Base-by-base conservation (phyloP, 2,797 vertebrate species). In the Mareca penelope region DNA sequence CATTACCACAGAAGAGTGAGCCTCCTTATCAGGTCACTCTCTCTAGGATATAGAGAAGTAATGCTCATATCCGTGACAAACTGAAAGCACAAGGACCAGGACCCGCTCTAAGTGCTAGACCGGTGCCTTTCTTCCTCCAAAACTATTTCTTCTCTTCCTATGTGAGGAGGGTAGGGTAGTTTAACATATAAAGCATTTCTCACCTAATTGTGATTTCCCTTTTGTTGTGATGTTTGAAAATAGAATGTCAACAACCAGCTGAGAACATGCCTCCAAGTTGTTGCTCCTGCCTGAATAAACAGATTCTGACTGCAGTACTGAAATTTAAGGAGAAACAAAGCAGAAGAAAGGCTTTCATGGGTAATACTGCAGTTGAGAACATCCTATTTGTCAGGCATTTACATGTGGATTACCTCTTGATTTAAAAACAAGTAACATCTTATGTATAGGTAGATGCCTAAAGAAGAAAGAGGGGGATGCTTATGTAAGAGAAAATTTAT, bases 81-180 rank as follows among this genome's bases (percentile, higher is more conserved):
- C n/a, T 39, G 55, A 63, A 88, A 73, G 21, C 61, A 70, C 35
- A 40, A 29, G 40, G 14, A 31, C 13, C 13, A 67, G 40, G 73
- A 22, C 17, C 39, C 33, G 79, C 31, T 67, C 16, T 3, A 23
- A 48, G 15, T 56, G 69, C 44, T 24, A 81, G 13, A 28, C 4
- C 7, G 0, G 0, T 15, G 11, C 7, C 37, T 22, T 56, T 91
- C 19, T 80, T 77, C 15, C 44, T 79, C 52, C 61, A 29, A 0
- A 72, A 60, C 52, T 52, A 7, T 4, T 80, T 55, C 37, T 21
- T 57, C 1, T 31, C 28, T 39, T 28, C 50, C 12, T 23, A 11
- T 5, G 14, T 31, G 50, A 39, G 12, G 28, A 46, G 35, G 22
- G 37, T 16, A 53, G 2, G 11, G 22, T 8, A 35, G 7, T 73